Percentiles rank a stretch among this genome's conserved stretches.
phyloP scores from a whole-genome alignment of 2,888 invertebrate species.

The Drosophila borealis region DNA sequence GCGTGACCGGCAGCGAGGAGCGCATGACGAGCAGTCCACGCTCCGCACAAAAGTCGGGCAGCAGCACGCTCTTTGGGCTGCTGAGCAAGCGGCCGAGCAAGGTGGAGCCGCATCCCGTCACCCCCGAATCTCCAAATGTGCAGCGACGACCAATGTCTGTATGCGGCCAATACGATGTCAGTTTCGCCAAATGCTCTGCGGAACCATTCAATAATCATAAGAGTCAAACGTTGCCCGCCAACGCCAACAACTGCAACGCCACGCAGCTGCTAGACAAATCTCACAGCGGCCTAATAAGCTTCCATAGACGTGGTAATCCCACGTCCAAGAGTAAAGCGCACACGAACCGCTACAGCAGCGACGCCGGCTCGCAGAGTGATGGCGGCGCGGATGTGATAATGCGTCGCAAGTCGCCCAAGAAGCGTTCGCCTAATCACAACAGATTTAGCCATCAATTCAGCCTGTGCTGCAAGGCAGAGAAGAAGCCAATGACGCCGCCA shows the following conservation, averaged over 20 bases:
- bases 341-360: slow-evolving; percentile 75
- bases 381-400: slow-evolving; percentile 74
- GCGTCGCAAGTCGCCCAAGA: slow-evolving; percentile 77
- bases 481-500: slow-evolving; percentile 83
- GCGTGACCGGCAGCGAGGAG: slow-evolving; percentile 74
- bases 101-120: slow-evolving; percentile 83
- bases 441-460: slow-evolving; percentile 84
- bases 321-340: slow-evolving; percentile 71
- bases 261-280: slow-evolving; percentile 65
- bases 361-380: slow-evolving; percentile 80
- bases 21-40: slow-evolving; percentile 78
- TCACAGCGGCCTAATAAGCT: slow-evolving; percentile 77
- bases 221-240: slow-evolving; percentile 74
- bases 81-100: slow-evolving; percentile 84
- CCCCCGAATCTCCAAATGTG: slow-evolving; percentile 58
- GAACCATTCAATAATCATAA: slow-evolving; percentile 55
- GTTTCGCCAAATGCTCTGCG: slow-evolving; percentile 81
- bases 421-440: slow-evolving; percentile 83
- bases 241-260: slow-evolving; percentile 23
- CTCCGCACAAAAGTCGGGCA: slow-evolving; percentile 69
- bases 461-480: slow-evolving; percentile 84
- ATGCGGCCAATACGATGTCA: slow-evolving; percentile 75
- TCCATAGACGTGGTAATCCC: slow-evolving; percentile 79
- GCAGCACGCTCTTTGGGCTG: slow-evolving; percentile 77
- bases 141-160: slow-evolving; percentile 61